Percentiles rank a stretch among this genome's conserved stretches.
Evolutionary conservation across 2,888 invertebrate genomes (phyloP).

Genomic region (Drosophila conformis): DNA sequence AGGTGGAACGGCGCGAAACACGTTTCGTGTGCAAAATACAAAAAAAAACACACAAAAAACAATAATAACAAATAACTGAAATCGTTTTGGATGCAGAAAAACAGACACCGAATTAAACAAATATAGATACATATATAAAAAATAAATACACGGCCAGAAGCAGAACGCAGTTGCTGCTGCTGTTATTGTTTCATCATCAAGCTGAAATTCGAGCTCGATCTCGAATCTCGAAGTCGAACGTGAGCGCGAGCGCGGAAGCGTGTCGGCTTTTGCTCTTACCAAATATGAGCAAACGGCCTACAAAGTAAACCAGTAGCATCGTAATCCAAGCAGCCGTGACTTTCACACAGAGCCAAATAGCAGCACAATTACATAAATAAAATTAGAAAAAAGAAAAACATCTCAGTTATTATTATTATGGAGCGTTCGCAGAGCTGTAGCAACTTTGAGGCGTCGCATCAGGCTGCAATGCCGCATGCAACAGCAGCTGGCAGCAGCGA

Average conservation of each 20-base stretch:
- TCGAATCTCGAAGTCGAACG: constrained; percentile 28
- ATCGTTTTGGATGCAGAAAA: constrained; percentile 19
- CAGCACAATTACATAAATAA: constrained; percentile 2
- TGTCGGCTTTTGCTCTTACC: constrained; percentile 59
- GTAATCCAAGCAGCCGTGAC: constrained; percentile 60
- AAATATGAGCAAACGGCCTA: constrained; percentile 68
- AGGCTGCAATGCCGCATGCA: constrained; percentile 24
- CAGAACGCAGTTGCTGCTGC: background rate
- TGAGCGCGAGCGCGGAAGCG: constrained; percentile 49
- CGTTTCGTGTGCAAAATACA: constrained; percentile 40
- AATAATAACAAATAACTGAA: constrained; percentile 49
- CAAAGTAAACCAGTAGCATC: constrained; percentile 17
- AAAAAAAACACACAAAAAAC: constrained; percentile 20
- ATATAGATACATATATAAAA: constrained; percentile 27
- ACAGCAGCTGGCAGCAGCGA: constrained; percentile 59
- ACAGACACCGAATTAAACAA: constrained; percentile 43
- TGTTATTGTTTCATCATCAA: constrained; percentile 15
- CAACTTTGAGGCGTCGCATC: constrained; percentile 51
- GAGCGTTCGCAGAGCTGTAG: constrained; percentile 74
- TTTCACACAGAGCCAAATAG: background rate
- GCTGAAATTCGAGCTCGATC: constrained; percentile 29
- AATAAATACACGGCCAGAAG: constrained; percentile 16
- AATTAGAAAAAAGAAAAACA: background rate
- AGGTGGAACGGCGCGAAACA: constrained; percentile 54
- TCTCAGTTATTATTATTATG: constrained; percentile 40